Base-by-base conservation (phyloP, 2,113 vertebrate genomes). In the Himantopus leucocephalus region DNA sequence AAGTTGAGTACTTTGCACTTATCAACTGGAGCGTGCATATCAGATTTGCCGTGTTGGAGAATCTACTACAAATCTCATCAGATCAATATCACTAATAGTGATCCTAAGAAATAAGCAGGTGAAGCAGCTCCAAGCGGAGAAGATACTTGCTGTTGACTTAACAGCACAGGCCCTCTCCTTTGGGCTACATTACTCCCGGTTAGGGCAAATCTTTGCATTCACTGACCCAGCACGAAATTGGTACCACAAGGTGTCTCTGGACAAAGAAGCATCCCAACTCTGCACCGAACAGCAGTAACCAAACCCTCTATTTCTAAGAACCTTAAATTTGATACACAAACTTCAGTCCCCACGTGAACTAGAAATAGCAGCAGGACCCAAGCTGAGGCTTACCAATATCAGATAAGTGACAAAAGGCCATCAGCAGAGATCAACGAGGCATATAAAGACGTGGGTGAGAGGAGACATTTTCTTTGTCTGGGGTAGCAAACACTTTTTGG, bases 371-470 rank as follows among this genome's bases (percentile, higher is more conserved):
- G 60, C 30, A 6, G 24, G 48, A 63, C 55, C 34, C 8, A 5
- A 72, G n/a, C 43, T 53, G 72, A 73, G 41, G 27, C 48, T 63
- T n/a, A 34, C 55, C 24, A 79, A 20, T 20, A 11, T 14, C 11
- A 48, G 2, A 0, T 5, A 39, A 77, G 53, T 7, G 12, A 50
- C 1, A 3, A 55, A 11, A 56, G 41, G 21, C 32, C 59, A 41
- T 21, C 39, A 45, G n/a, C 66, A 64, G 29, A 45, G 26, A 67
- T 6, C 26, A 41, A 3, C 30, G 2, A 17, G 37, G 50, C 26
- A 29, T 8, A n/a, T 3, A 55, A 11, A 32, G 34, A 53, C 2
- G 0, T 1, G 16, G 47, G 30, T 13, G 37, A 53, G 0, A 24
- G 23, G 5, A 83, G 43, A 56, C 7, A 9, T 41, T 20, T 14